Base-by-base conservation (phyloP, 1,140 invertebrate species). In the Argopecten irradians region DNA sequence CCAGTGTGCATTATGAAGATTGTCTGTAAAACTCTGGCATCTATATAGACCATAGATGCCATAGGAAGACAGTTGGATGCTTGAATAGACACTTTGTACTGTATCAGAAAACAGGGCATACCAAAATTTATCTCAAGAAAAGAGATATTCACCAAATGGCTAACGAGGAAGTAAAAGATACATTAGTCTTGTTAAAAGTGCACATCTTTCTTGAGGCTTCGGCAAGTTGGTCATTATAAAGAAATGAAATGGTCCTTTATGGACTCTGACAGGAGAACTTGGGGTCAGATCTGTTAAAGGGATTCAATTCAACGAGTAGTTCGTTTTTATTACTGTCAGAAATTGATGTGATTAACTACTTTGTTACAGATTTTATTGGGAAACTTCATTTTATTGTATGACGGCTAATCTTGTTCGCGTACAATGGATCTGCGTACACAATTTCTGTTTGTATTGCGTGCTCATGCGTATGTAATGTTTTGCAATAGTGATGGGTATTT, bases 381-480 rank as follows among this genome's bases (percentile, higher is more conserved):
- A 71, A 71, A 71, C 55, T 71, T 71, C 2, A n/a, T n/a, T 28
- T 71, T 3, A 71, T 71, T 71, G 55, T 28, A 11, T 71, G 55
- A 71, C 28, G n/a, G 55, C n/a, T 71, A 71, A 71, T 71, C 55
- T 11, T 28, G 19, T 71, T 71, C 3, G 5, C n/a, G 22, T 28
- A n/a, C 55, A 71, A 71, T 28, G 55, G 11, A 71, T n/a, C n/a
- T 71, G 8, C 5, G 14, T 71, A 71, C 55, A 71, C 55, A 71
- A 28, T 28, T 3, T 7, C 55, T 71, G 55, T 71, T 22, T 71
- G 55, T 11, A n/a, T 5, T 71, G 55, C 55, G 55, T 71, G 55
- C 55, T n/a, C 55, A 71, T 71, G 55, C 55, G 55, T 71, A 71
- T 71, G 55, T 71, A 71, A 71, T 71, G 55, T 71, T 71, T 71